phyloP scores from a whole-genome alignment of 2,113 vertebrate genomes.

The Haliaeetus leucogaster region DNA sequence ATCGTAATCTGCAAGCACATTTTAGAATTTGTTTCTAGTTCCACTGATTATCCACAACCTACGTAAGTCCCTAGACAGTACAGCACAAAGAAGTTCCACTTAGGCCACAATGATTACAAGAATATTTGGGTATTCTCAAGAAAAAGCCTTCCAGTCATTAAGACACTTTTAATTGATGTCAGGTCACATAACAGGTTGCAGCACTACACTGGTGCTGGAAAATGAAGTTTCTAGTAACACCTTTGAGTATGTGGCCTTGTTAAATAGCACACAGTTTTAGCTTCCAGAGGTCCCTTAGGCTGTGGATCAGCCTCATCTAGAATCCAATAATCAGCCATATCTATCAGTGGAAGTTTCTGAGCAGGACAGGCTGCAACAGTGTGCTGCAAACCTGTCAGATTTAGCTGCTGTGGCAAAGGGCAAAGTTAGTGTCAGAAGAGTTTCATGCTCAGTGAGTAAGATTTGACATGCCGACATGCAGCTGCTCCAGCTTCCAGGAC shows the following conservation, averaged over 20 bases:
- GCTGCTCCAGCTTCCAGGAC: not conserved
- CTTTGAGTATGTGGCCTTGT: not conserved
- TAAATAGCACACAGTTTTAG: not conserved
- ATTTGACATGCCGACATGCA: not conserved
- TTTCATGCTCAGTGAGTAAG: not conserved
- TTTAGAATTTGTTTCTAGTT: not conserved
- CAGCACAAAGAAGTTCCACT: not conserved
- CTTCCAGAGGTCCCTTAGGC: not conserved
- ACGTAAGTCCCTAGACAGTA: not conserved
- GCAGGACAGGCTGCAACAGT: not conserved
- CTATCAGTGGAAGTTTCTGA: not conserved
- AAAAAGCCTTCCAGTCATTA: not conserved
- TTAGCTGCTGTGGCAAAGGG: not conserved
- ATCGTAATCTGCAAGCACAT: not conserved
- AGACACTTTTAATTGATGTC: not conserved
- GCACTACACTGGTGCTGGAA: not conserved
- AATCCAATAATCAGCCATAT: not conserved
- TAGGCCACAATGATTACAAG: not conserved
- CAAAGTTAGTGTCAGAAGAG: not conserved
- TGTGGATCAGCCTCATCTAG: not conserved
- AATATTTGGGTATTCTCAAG: not conserved
- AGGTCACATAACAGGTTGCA: not conserved
- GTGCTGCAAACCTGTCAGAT: not conserved
- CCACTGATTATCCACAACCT: not conserved
- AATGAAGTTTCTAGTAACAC: not conserved